A percentile compares a stretch with the other conserved stretches of the same genome.
phyloP scores from a whole-genome alignment of 2,113 vertebrate genomes.

The Rafetus swinhoei region DNA sequence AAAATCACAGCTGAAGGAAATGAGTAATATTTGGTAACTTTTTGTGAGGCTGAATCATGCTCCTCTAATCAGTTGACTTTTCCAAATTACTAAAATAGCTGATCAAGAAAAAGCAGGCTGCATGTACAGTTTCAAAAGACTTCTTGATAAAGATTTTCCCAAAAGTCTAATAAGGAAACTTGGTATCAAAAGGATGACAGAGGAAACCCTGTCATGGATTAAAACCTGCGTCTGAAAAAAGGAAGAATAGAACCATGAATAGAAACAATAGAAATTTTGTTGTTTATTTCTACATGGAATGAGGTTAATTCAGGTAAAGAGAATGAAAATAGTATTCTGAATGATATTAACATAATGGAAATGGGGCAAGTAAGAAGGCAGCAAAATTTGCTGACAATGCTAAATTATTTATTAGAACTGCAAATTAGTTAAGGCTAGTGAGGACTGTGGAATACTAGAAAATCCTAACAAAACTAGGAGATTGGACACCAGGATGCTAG shows the following conservation, averaged over 20 bases:
- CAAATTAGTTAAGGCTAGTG: constrained; percentile 13
- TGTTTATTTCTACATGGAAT: background rate
- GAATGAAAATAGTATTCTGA: background rate
- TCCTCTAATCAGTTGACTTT: background rate
- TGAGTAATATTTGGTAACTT: background rate
- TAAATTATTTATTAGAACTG: constrained; percentile 12
- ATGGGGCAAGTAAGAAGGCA: constrained; percentile 29
- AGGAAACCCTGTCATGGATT: background rate
- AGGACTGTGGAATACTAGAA: constrained; percentile 53
- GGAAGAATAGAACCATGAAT: background rate
- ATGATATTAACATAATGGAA: background rate
- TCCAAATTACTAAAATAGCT: background rate
- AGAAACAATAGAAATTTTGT: background rate
- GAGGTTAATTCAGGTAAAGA: background rate
- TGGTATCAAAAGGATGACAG: constrained; percentile 9
- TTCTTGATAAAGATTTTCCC: constrained; percentile 30
- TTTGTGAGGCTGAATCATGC: constrained; percentile 9
- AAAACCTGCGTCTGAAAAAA: constrained; percentile 24
- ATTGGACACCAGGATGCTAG: constrained; percentile 20
- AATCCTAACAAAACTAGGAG: constrained; percentile 47
- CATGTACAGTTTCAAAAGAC: background rate
- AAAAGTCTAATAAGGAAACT: constrained; percentile 16
- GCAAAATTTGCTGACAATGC: constrained; percentile 2
- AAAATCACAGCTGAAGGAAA: background rate
- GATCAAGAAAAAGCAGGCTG: background rate